Conservation (phyloP, 1,140 invertebrate species). For the Hylaeus anthracinus region DNA sequence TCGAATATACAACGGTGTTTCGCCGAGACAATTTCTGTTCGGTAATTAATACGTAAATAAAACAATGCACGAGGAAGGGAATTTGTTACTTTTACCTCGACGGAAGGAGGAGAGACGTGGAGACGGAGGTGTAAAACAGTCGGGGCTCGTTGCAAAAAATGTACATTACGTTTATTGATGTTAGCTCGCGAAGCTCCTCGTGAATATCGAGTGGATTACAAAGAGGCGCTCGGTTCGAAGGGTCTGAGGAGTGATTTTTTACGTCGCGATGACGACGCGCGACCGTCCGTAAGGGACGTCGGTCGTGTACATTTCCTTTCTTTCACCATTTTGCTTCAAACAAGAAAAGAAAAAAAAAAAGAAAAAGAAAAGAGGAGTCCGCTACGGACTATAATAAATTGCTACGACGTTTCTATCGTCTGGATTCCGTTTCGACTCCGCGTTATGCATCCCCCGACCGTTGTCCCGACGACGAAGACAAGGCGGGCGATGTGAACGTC, state of each 20-base stretch:
- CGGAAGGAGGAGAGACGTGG: too few species aligned
- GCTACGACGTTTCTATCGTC: slow-evolving; percentile 20
- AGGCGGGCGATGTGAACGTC: slow-evolving; percentile 3
- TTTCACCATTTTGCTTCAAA: slow-evolving; percentile 25
- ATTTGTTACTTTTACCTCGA: too few species aligned
- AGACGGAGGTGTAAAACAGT: slow-evolving; percentile 1
- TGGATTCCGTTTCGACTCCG: not conserved
- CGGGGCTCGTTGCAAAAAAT: slow-evolving; percentile 68
- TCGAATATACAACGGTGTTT: too few species aligned
- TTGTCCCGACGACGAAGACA: not conserved
- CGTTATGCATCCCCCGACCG: not conserved
- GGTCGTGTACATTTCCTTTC: slow-evolving; percentile 26
- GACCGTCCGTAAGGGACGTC: not conserved
- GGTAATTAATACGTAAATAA: too few species aligned
- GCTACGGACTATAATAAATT: slow-evolving; percentile 29
- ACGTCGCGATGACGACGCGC: not conserved
- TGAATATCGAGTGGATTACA: slow-evolving; percentile 77
- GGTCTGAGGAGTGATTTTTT: slow-evolving; percentile 27
- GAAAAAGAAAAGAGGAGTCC: not conserved
- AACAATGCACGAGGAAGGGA: not conserved
- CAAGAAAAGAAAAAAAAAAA: not conserved
- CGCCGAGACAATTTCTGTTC: too few species aligned
- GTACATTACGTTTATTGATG: slow-evolving; percentile 78
- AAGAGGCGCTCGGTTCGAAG: slow-evolving; percentile 57
- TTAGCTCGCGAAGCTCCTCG: slow-evolving; percentile 71